A percentile compares a stretch with the other conserved stretches of the same genome.
Conservation (phyloP, 2,888 invertebrate genomes). For the Dendrolimus houi region DNA sequence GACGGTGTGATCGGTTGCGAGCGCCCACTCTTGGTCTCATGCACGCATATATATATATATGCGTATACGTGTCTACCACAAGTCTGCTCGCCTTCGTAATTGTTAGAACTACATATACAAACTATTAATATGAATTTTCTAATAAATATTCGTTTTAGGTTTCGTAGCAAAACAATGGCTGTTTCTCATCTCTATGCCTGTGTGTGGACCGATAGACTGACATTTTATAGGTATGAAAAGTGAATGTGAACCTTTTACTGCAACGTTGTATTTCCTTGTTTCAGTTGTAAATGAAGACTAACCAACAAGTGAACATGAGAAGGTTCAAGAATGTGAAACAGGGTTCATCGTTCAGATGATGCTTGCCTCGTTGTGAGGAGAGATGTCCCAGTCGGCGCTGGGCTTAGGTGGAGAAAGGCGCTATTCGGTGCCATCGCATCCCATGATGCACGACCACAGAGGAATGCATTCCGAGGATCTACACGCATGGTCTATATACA, state of each 20-base stretch:
- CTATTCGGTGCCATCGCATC: constrained; percentile 91
- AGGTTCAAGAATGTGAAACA: constrained; percentile 20
- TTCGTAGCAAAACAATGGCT: neutral
- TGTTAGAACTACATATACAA: too few species aligned
- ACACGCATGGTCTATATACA: constrained; percentile 97
- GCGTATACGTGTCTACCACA: too few species aligned
- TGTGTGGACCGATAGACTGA: too few species aligned
- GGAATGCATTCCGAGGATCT: constrained; percentile 93
- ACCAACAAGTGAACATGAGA: constrained; percentile 28
- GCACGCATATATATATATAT: too few species aligned
- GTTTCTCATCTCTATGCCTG: neutral
- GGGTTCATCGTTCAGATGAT: constrained; percentile 2
- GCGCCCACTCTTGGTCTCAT: too few species aligned
- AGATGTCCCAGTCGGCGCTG: constrained; percentile 63
- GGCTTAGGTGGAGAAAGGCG: constrained; percentile 83
- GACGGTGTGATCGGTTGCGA: too few species aligned
- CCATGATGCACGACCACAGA: constrained; percentile 80
- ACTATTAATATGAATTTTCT: too few species aligned
- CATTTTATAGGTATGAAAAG: too few species aligned
- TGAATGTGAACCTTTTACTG: too few species aligned
- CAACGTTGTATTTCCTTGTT: constrained; percentile 26
- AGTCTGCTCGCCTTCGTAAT: too few species aligned
- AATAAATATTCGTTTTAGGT: neutral
- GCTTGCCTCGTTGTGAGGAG: constrained; percentile 4
- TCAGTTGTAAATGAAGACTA: constrained; percentile 32